phyloP scores from a whole-genome alignment of 2,797 vertebrate species.

The Macropus fuliginosus region DNA sequence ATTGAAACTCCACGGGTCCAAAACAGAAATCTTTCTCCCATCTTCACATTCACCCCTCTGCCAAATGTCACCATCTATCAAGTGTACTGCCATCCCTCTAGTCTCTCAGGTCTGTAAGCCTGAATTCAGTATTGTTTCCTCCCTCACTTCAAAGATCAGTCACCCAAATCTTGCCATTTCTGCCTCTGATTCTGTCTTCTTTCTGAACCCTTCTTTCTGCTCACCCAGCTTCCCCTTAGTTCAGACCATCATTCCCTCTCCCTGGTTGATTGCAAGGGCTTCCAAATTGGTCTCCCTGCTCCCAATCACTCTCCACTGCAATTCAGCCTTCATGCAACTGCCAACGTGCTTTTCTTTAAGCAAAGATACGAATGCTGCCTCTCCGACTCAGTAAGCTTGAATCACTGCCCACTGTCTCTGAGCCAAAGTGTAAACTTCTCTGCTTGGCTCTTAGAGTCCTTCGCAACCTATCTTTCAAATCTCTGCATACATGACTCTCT shows the following conservation, averaged over 20 bases:
- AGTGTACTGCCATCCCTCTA: background rate
- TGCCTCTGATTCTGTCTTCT: background rate
- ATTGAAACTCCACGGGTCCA: background rate
- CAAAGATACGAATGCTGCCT: background rate
- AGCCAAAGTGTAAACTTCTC: background rate
- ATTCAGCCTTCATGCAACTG: background rate
- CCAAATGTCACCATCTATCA: background rate
- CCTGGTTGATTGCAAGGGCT: background rate
- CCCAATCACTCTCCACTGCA: background rate
- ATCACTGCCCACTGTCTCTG: background rate
- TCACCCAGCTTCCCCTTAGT: background rate
- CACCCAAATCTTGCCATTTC: background rate
- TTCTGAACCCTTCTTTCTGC: background rate
- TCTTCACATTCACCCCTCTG: background rate
- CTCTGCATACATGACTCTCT: background rate
- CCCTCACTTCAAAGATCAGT: background rate
- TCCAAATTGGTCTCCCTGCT: background rate
- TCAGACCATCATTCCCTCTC: background rate
- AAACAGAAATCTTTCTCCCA: background rate
- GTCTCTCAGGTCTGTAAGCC: background rate
- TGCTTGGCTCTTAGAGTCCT: background rate
- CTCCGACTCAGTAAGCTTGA: background rate
- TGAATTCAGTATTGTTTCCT: background rate
- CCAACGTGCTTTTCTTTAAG: background rate
- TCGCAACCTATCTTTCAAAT: background rate